phyloP scores from a whole-genome alignment of 2,113 vertebrate genomes.

The Theristicus caerulescens region DNA sequence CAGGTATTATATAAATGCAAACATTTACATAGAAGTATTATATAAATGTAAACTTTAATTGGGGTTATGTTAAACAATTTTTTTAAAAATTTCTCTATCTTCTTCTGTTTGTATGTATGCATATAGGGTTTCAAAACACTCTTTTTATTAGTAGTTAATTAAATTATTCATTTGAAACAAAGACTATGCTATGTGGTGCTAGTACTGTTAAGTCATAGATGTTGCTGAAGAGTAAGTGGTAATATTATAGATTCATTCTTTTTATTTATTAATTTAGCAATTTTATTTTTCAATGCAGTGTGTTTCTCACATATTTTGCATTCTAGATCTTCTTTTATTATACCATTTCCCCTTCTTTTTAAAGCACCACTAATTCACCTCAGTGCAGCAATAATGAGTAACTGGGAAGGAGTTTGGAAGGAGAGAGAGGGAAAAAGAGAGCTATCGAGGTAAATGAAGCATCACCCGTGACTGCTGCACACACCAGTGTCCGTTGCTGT shows the following conservation, averaged over 20 bases:
- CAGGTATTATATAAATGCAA: not conserved
- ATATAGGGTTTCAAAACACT: not conserved
- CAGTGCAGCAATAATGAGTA: not conserved
- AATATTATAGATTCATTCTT: not conserved
- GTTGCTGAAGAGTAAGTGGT: not conserved
- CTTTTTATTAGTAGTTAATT: not conserved
- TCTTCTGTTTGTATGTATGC: not conserved
- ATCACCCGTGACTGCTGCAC: not conserved
- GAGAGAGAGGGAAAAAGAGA: not conserved
- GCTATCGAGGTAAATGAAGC: constrained; percentile 26
- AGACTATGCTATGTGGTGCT: not conserved
- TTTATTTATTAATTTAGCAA: not conserved
- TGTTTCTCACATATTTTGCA: not conserved
- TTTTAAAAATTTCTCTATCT: not conserved
- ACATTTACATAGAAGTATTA: not conserved
- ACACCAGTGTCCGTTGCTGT: not conserved
- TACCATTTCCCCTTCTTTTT: constrained; percentile 9
- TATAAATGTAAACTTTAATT: not conserved
- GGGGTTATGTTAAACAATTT: not conserved
- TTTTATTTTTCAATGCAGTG: not conserved
- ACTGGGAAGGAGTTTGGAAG: not conserved
- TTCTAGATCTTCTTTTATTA: not conserved
- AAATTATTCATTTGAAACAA: not conserved
- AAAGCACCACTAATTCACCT: constrained; percentile 31
- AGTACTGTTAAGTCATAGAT: not conserved